Percentiles rank a stretch among this genome's conserved stretches.
Evolutionary conservation across 2,888 invertebrate species (phyloP).

Genomic region (Cylloceria caligata): DNA sequence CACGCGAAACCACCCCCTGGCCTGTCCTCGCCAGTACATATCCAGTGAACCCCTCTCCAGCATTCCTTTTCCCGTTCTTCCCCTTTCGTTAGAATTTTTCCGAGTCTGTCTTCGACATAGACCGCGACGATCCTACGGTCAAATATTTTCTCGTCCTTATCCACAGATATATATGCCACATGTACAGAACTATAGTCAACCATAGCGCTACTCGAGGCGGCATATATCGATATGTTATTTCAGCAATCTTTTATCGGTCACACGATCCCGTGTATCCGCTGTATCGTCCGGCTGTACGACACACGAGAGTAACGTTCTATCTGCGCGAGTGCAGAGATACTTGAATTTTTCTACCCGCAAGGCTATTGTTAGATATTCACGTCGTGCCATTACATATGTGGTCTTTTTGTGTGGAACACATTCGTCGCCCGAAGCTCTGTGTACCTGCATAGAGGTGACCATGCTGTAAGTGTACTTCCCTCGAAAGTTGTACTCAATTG

Average conservation of each 20-base stretch:
- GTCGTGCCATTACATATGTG: not conserved
- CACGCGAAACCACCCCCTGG: constrained; percentile 42
- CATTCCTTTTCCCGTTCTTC: constrained; percentile 9
- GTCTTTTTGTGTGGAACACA: not conserved
- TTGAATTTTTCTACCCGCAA: constrained; percentile 24
- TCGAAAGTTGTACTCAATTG: not conserved
- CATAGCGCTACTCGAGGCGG: constrained; percentile 59
- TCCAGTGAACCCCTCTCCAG: not conserved
- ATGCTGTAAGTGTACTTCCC: not conserved
- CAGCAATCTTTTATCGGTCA: constrained; percentile 70
- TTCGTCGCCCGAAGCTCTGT: not conserved
- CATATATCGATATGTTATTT: constrained; percentile 74
- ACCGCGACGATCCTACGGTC: constrained; percentile 12
- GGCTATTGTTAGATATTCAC: constrained; percentile 16
- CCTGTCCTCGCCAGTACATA: constrained; percentile 37
- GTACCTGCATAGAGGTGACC: not conserved
- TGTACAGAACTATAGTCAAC: not conserved
- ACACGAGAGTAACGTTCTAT: not conserved
- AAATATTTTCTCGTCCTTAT: constrained; percentile 10
- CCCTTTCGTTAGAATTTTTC: constrained; percentile 23
- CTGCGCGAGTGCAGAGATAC: not conserved
- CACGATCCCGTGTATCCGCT: constrained; percentile 31
- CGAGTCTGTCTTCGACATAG: constrained; percentile 12
- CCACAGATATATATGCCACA: not conserved
- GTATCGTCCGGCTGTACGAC: constrained; percentile 1